phyloP scores from a whole-genome alignment of 2,888 invertebrate genomes.

The Abrostola tripartita region DNA sequence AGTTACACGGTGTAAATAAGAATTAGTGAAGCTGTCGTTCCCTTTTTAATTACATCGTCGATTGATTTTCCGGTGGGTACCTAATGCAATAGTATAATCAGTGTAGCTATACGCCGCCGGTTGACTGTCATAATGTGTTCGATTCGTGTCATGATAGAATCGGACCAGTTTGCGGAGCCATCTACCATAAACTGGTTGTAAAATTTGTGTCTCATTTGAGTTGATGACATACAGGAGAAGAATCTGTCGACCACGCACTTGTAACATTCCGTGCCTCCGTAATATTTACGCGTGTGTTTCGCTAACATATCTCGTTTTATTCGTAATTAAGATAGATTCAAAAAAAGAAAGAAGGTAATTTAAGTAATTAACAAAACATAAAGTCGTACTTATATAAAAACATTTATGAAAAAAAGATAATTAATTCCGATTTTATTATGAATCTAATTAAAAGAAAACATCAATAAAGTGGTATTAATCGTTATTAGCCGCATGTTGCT shows the following conservation, averaged over 20 bases:
- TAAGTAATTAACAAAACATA: constrained; percentile 1
- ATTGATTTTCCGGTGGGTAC: constrained; percentile 10
- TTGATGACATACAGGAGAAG: constrained; percentile 54
- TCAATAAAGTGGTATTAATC: constrained; percentile 11
- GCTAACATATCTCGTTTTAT: background rate
- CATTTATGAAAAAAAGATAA: constrained; percentile 1
- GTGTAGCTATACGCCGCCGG: constrained; percentile 33
- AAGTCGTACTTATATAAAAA: constrained; percentile 1
- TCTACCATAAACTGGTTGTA: constrained; percentile 71
- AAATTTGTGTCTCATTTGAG: constrained; percentile 58
- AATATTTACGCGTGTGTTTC: background rate
- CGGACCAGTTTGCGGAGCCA: constrained; percentile 66
- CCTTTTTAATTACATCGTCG: constrained; percentile 19
- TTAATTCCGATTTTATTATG: constrained; percentile 3
- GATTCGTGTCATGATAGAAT: constrained; percentile 69
- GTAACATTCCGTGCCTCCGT: constrained; percentile 9
- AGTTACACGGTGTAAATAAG: constrained; percentile 34
- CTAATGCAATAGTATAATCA: constrained; percentile 27
- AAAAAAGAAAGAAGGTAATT: background rate
- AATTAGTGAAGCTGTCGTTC: constrained; percentile 19
- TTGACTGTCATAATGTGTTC: constrained; percentile 61
- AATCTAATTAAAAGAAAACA: constrained; percentile 7
- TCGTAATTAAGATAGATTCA: background rate
- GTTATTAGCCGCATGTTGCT: constrained; percentile 20
- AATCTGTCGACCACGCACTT: constrained; percentile 38